Conservation (phyloP, 2,797 vertebrate species). For the Helarctos malayanus region DNA sequence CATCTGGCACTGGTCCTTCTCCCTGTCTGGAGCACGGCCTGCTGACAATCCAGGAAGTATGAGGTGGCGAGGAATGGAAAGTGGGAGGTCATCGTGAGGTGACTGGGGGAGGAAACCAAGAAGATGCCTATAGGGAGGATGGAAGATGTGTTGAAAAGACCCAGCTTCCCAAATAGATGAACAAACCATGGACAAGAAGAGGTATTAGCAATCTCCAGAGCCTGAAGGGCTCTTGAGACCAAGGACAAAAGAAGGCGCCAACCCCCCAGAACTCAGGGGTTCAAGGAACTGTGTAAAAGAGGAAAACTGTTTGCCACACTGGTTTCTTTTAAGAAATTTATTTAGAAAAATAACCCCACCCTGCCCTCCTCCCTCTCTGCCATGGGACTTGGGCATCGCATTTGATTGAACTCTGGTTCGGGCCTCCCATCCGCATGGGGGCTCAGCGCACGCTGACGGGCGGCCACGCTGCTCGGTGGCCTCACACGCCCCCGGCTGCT, state of each 20-base stretch:
- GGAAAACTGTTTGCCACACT: neutral
- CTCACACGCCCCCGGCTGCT: neutral
- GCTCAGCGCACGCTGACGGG: neutral
- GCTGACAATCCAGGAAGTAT: accelerated
- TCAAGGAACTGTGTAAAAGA: neutral
- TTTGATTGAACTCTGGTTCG: accelerated
- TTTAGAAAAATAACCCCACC: conserved; percentile 76
- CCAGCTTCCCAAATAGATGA: neutral
- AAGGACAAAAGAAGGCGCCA: neutral
- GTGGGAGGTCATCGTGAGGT: neutral
- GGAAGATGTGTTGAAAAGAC: neutral
- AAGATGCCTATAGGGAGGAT: neutral
- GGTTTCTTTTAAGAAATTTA: conserved; percentile 76
- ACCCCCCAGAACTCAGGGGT: neutral
- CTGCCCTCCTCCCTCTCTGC: neutral
- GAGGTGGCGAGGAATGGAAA: neutral
- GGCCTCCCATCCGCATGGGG: neutral
- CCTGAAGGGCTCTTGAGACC: neutral
- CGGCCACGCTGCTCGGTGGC: neutral
- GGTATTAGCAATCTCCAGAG: accelerated
- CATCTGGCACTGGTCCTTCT: neutral
- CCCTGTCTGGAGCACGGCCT: accelerated
- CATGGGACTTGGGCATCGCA: accelerated
- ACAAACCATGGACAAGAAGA: neutral
- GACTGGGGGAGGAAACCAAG: neutral